A percentile compares a stretch with the other conserved stretches of the same genome.
Evolutionary conservation across 2,113 vertebrate species (phyloP).

Genomic region (Pavo muticus): DNA sequence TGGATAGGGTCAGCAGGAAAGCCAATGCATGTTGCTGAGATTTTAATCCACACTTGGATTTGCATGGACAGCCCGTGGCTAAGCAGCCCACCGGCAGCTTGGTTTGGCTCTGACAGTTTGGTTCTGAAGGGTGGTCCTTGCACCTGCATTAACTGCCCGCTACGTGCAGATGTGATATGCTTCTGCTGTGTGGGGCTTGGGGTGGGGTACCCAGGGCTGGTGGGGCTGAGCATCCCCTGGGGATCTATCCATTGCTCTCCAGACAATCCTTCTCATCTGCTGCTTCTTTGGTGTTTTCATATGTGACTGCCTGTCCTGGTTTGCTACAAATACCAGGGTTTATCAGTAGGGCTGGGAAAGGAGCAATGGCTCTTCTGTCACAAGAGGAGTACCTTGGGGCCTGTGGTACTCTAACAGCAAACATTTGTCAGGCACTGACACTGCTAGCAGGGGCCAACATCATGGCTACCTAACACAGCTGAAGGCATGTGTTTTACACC

Average conservation of each 20-base stretch:
- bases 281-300: background rate
- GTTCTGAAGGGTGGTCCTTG: background rate
- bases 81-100: background rate
- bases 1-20: background rate
- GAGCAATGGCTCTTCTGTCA: background rate
- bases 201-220: background rate
- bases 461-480: background rate
- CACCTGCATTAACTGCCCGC: background rate
- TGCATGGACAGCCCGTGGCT: background rate
- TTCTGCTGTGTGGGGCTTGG: background rate
- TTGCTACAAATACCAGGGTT: background rate
- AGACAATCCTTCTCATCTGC: background rate
- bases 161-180: background rate
- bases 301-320: background rate
- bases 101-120: background rate
- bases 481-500: background rate
- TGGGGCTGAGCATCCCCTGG: background rate
- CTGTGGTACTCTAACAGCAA: background rate
- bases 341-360: background rate
- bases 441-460: background rate
- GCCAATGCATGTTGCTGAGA: background rate
- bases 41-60: background rate
- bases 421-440: background rate
- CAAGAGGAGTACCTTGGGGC: background rate
- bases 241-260: background rate